These are phyloP conservation scores for Cepaea hortensis DNA, from an alignment of 2,888 invertebrate genomes.

Conservation along the genomic window DNA sequence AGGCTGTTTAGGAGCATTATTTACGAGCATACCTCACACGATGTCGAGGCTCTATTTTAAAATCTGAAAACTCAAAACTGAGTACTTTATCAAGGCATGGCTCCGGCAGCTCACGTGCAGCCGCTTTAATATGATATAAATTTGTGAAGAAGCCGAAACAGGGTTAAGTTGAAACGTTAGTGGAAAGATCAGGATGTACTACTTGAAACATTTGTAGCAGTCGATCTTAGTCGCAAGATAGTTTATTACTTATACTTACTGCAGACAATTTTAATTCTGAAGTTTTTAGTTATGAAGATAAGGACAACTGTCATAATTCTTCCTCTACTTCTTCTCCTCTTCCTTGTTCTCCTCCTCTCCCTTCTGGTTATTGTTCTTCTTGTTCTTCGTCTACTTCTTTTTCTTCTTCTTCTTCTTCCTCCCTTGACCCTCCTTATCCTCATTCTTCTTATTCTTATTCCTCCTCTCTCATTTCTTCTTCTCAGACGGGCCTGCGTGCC, in stretches of 20 bases:
- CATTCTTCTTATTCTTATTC: not conserved
- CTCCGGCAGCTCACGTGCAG: not conserved
- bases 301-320: not conserved
- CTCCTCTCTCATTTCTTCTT: too few relatives aligned
- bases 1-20: slow-evolving; percentile 30
- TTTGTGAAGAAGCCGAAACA: too few relatives aligned
- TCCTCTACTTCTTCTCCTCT: not conserved
- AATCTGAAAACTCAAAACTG: not conserved
- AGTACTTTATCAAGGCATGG: not conserved
- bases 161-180: too few relatives aligned
- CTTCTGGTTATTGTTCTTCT: not conserved
- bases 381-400: not conserved
- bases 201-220: too few relatives aligned
- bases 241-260: too few relatives aligned
- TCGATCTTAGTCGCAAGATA: too few relatives aligned
- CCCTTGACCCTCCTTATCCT: not conserved
- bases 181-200: too few relatives aligned
- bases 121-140: not conserved
- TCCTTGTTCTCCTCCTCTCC: not conserved
- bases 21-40: slow-evolving; percentile 36
- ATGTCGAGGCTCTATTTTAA: not conserved
- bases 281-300: too few relatives aligned
- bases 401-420: not conserved
- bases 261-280: too few relatives aligned
- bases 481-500: too few relatives aligned